Percentiles rank a stretch among this genome's conserved stretches.
These are phyloP conservation scores for Crocodylus rhombifer DNA, from an alignment of 2,797 vertebrate genomes.

Conservation along the genomic window DNA sequence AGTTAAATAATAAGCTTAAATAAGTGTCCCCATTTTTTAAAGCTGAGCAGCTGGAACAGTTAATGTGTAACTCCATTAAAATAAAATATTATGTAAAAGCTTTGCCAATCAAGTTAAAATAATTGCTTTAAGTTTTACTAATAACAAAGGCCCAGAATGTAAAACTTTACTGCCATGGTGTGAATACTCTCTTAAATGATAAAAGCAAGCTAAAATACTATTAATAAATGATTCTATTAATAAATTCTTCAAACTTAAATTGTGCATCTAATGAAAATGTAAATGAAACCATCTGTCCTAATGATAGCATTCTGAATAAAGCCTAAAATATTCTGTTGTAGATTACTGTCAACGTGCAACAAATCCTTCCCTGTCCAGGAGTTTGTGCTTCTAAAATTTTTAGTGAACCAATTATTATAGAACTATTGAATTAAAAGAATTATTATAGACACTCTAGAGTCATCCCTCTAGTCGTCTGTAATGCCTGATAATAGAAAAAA, in stretches of 20 bases:
- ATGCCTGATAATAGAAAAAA: not conserved
- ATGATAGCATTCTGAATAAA: not conserved
- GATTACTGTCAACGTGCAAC: not conserved
- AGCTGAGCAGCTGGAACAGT: not conserved
- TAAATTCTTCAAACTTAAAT: not conserved
- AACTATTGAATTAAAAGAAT: accelerated
- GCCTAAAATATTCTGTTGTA: not conserved
- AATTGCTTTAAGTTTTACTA: not conserved
- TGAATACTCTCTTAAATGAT: not conserved
- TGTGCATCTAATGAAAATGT: too few relatives aligned
- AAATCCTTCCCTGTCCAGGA: not conserved
- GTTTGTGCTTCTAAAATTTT: not conserved
- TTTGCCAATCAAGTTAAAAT: not conserved
- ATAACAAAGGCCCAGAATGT: not conserved
- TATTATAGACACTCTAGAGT: not conserved
- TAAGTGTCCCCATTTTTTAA: not conserved
- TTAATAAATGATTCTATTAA: too few relatives aligned
- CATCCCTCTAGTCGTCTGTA: not conserved
- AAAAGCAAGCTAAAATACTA: too few relatives aligned
- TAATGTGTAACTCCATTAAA: not conserved
- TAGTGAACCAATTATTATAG: not conserved
- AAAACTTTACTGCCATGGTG: not conserved
- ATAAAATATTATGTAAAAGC: not conserved
- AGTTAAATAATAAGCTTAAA: slow-evolving; percentile 22
- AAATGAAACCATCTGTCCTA: too few relatives aligned